Base-by-base conservation (phyloP, 2,113 vertebrate genomes). In the Sinocyclocheilus grahami region DNA sequence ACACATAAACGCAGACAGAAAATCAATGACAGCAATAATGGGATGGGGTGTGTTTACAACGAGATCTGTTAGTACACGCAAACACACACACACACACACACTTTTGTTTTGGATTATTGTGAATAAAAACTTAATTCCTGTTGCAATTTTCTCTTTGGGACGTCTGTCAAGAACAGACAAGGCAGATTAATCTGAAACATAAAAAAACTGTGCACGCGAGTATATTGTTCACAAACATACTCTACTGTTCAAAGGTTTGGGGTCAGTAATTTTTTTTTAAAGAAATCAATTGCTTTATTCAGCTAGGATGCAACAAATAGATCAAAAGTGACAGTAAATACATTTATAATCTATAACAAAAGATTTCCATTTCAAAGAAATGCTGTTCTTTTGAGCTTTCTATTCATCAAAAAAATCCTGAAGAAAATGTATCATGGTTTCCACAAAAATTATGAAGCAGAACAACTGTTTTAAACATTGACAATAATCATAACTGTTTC, bases 11-110 rank as follows among this genome's bases (percentile, higher is more conserved):
- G 14, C 33, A 80, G 60, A 14, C n/a, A 81, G 60, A 65, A 46
- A 65, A 48, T 81, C 79, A 81, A 65, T 81, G 60, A 63, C 22
- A 11, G 79, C 39, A 81, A 81, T 81, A 81, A 65, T 81, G 39
- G 62, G 39, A 65, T 48, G 13, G n/a, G 60, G 20, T 63, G 42
- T 30, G 75, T 42, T 78, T 78, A 82, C 65, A 48, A n/a, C 11
- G 11, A 51, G n/a, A 76, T 46, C 22, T 27, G n/a, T 27, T 37
- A 16, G 39, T 55, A 79, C 39, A 37, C 46, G 3, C 46, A 53
- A 37, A 63, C 12, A 62, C 55, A 42, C 78, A 80, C 42, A 46
- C 9, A 46, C 42, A 11, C 42, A 53, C 55, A 62, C 20, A 62
- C 53, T 63, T 63, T 42, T 46, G 7, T 46, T 46, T 42, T 46